phyloP scores from a whole-genome alignment of 2,113 vertebrate species.

The Tragelaphus scriptus region DNA sequence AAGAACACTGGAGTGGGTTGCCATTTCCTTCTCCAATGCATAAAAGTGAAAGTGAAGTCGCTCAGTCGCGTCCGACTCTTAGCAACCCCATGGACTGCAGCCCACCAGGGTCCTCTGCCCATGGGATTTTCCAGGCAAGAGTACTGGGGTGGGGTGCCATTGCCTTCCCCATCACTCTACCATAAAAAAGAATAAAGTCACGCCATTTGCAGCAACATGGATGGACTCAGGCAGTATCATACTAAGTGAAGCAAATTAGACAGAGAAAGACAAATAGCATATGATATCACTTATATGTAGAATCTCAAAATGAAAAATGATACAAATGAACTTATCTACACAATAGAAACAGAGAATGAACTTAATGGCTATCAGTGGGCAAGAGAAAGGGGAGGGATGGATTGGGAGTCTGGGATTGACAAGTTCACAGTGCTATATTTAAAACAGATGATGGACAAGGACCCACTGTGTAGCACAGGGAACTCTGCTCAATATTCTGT shows the following conservation, averaged over 20 bases:
- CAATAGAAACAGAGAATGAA: not conserved
- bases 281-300: not conserved
- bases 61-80: no score
- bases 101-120: no score
- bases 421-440: not conserved
- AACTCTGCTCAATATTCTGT: no score
- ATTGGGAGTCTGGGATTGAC: not conserved
- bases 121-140: no score
- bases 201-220: not conserved
- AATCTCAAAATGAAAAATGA: not conserved
- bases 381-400: not conserved
- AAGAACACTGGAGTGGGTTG: no score
- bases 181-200: not conserved
- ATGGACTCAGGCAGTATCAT: not conserved
- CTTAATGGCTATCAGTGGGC: accelerated
- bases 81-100: no score
- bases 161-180: not conserved
- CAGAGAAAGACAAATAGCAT: not conserved
- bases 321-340: not conserved
- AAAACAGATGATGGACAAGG: not conserved
- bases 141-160: no score
- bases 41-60: no score
- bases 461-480: no score
- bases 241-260: not conserved
- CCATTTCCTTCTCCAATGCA: no score